Conservation (phyloP, 1,140 invertebrate species). For the Drosophila leontia region DNA sequence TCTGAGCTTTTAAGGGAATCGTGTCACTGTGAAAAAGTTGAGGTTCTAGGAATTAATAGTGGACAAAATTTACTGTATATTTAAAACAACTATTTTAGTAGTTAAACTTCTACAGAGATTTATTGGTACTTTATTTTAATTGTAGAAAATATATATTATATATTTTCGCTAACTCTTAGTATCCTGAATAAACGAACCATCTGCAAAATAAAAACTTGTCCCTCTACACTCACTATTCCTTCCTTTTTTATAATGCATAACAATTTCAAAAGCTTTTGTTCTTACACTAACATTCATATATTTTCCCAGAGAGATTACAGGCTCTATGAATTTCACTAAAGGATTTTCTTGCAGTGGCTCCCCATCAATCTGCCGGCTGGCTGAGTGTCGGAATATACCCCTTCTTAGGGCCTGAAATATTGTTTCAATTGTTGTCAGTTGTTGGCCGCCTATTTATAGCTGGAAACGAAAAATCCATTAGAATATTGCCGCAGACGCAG, state of each 20-base stretch:
- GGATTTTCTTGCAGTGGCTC: slow-evolving; percentile 10
- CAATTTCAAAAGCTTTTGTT: neutral
- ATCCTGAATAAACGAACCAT: too few species aligned
- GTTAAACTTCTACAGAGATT: too few species aligned
- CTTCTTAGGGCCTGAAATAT: slow-evolving; percentile 25
- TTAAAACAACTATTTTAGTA: neutral
- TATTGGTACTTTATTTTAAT: too few species aligned
- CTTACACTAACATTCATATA: neutral
- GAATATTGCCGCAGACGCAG: slow-evolving; percentile 54
- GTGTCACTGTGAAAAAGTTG: slow-evolving; percentile 1
- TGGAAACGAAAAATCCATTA: slow-evolving; percentile 59
- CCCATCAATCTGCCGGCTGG: slow-evolving; percentile 12
- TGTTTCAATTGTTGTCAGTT: slow-evolving; percentile 43
- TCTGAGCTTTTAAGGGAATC: slow-evolving; percentile 7
- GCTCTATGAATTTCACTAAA: slow-evolving; percentile 1
- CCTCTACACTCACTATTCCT: too few species aligned
- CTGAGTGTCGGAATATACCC: slow-evolving; percentile 8
- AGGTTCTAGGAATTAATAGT: neutral
- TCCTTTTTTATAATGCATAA: too few species aligned
- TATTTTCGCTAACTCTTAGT: too few species aligned
- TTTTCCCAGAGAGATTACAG: neutral
- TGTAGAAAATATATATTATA: too few species aligned
- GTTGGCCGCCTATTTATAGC: slow-evolving; percentile 27
- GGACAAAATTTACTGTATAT: neutral
- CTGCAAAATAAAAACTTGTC: too few species aligned